Evolutionary conservation across 64 coral and sea anemone genomes (phyloP), one percentile per base, ranked within the genome.

Genomic region (Dendrophyllia cribrosa): DNA sequence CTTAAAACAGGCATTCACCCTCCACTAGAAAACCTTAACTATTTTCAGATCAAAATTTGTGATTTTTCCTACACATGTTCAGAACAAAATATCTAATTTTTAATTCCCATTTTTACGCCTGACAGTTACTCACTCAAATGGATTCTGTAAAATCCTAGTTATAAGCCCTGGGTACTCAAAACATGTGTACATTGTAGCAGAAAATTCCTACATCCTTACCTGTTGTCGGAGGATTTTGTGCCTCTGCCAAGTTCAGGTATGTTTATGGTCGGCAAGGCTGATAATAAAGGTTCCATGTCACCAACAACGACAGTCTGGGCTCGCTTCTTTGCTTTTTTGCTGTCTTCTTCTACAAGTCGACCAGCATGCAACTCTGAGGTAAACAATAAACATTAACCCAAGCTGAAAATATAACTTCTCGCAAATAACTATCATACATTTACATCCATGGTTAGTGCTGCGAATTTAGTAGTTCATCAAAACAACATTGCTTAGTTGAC

Each of bases 251-350:
- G 58, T 34, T 89, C 82, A 62, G 82, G 67, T 46, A 91, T 51
- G 64, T 48, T 44, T 24, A 97, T 86, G 64, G 88, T 93, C 16
- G 94, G 91, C 53, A 99, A 61, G 8, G 97, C 91, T 72, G 91
- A 90, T 13, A 96, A 51, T 34, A 99, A 64, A 22, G 97, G 97
- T 66, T 96, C 84, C 83, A 99, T 74, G 83, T 99, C 97, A 51
- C 97, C 97, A 68, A 96, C 94, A 70, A 99, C 91, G 20, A 91
- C 91, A 43, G 94, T 99, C 59, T 99, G 86, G 4, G 94, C 87
- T 88, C 97, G 76, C 84, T 91, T 19, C 21, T 99, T 89, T 59
- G 97, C 94, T 44, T 93, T 95, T 78, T 93, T 94, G 13, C 70
- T 68, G 20, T 78, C 76, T 66, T 99, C 97, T 55, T 99, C 88